These are phyloP conservation scores for Spodoptera exigua DNA, from an alignment of 2,888 invertebrate species.

Conservation along the genomic window DNA sequence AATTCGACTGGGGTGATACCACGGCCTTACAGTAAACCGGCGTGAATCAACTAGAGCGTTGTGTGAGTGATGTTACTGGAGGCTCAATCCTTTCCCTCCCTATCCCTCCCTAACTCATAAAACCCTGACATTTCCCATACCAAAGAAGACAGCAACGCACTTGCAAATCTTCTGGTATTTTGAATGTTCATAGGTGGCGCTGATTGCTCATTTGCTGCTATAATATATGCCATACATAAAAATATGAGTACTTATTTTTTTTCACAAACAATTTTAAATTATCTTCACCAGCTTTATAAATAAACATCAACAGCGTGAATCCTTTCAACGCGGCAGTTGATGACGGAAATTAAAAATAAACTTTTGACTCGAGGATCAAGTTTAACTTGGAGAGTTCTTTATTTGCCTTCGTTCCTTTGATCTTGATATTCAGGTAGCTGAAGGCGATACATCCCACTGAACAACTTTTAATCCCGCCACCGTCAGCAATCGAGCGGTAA, in stretches of 20 bases:
- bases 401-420: conserved; percentile 65
- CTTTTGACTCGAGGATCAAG: conserved; percentile 23
- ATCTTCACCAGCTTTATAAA: conserved; percentile 10
- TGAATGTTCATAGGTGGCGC: too few species aligned
- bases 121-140: too few species aligned
- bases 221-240: too few species aligned
- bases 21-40: too few species aligned
- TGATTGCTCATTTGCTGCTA: too few species aligned
- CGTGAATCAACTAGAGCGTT: too few species aligned
- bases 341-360: conserved; percentile 55
- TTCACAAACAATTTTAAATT: background rate
- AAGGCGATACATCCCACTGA: conserved; percentile 65
- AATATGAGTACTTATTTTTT: background rate
- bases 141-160: too few species aligned
- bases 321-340: conserved; percentile 26
- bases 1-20: too few species aligned
- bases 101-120: too few species aligned
- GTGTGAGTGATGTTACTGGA: too few species aligned
- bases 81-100: too few species aligned
- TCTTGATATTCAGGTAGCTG: conserved; percentile 63
- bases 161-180: too few species aligned
- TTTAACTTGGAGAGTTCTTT: conserved; percentile 55
- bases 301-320: conserved; percentile 16
- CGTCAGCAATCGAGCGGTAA: conserved; percentile 79
- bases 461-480: conserved; percentile 77